Conservation (phyloP, 2,888 invertebrate species). For the Stratiomys singularior region DNA sequence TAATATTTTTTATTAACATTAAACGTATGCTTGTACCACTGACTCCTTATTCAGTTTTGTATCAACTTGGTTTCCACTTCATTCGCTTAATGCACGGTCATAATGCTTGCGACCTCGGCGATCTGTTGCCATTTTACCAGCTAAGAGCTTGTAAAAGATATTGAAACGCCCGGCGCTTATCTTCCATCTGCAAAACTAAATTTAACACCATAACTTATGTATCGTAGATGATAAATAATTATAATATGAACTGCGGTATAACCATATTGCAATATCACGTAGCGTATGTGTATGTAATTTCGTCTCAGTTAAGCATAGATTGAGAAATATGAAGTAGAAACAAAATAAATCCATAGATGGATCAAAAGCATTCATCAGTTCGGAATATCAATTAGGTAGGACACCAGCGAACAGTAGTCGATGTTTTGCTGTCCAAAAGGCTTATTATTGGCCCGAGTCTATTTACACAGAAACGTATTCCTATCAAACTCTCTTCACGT, state of each 20-base stretch:
- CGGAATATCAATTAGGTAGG: not conserved
- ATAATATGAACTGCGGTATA: not conserved
- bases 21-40: conserved; percentile 10
- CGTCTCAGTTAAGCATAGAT: not conserved
- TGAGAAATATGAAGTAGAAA: not conserved
- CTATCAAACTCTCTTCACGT: no score
- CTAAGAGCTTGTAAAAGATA: conserved; percentile 37
- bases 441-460: not conserved
- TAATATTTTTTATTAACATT: conserved; percentile 34
- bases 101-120: conserved; percentile 30
- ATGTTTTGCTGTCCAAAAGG: not conserved
- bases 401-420: not conserved
- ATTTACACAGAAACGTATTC: no score
- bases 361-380: not conserved
- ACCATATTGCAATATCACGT: not conserved
- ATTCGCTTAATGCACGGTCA: conserved; percentile 10
- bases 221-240: conserved; percentile 20
- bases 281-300: not conserved
- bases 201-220: conserved; percentile 35
- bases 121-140: conserved; percentile 40
- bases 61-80: not conserved
- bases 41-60: no score
- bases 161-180: conserved; percentile 42
- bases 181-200: conserved; percentile 35
- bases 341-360: not conserved